Base-by-base conservation (phyloP, 1,140 invertebrate species). In the Chironomus tepperi region DNA sequence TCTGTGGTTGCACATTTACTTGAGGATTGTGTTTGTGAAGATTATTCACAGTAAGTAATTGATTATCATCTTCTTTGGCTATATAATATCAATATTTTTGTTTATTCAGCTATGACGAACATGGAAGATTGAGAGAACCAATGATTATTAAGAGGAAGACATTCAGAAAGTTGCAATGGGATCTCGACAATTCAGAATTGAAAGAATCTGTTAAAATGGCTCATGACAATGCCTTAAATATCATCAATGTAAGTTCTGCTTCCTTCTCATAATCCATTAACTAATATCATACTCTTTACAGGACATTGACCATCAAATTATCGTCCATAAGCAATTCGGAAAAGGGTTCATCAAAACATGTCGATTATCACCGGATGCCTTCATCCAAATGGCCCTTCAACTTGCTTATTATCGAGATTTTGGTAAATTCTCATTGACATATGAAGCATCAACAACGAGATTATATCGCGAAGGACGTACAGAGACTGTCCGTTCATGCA, bases 341-440 rank as follows among this genome's bases (percentile, higher is more conserved):
- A 98, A 98, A 87, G 93, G 89, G 57, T 93, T 97, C 79, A 95
- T 97, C 88, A 98, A 98, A 83, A 87, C 87, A 57, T 93, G 90
- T 78, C 86, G 87, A 73, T 87, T 96, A 42, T 95, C 93, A 77
- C 96, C 95, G 0, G 95, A 98, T 85, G 95, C 95, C 12, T 98
- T 89, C 81, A 91, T 97, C 78, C 96, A 98, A 85, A 90, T 97
- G 90, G 91, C 93, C 7, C 85, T 98, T 1, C 96, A 98, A 80
- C 83, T 97, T 47, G 92, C 95, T 5, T 98, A 98, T 83, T 96
- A 88, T 81, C 65, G 65, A 18, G 65, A 70, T 70, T 21, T 21
- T 7, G 65, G 65, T 18, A 70, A 70, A 21, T 70, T 70, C 18
- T 18, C 65, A 70, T 18, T 70, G 7, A 70, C 65, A 18, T 70